A percentile compares a stretch with the other conserved stretches of the same genome.
Evolutionary conservation across 1,140 invertebrate species (phyloP).

Genomic region (Papilio helenus): DNA sequence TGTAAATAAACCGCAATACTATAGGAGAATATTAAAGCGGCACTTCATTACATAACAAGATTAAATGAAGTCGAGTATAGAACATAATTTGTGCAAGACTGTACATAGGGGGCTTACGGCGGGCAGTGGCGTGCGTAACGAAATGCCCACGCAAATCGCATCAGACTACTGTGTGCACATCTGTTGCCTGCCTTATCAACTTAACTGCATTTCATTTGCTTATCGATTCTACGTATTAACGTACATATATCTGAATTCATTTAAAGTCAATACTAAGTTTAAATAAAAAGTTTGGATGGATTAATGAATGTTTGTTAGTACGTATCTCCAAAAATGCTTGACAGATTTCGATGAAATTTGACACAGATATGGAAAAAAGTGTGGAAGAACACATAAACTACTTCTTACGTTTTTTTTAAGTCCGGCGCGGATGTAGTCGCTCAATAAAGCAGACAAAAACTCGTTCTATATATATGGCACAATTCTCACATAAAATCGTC

Average conservation of each 20-base stretch:
- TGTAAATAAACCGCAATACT: not conserved
- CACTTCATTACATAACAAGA: conserved; percentile 33
- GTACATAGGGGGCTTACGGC: conserved; percentile 51
- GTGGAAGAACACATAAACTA: no score
- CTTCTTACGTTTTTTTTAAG: no score
- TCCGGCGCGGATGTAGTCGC: no score
- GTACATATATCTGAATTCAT: not conserved
- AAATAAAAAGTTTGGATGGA: no score
- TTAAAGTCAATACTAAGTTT: no score
- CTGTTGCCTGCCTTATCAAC: conserved; percentile 54
- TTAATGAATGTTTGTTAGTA: no score
- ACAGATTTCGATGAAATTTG: no score
- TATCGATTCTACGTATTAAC: conserved; percentile 26
- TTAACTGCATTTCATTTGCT: conserved; percentile 41
- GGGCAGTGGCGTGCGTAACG: conserved; percentile 51
- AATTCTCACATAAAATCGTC: not conserved
- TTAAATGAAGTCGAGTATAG: conserved; percentile 33
- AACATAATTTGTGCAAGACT: conserved; percentile 36
- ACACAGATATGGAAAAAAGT: no score
- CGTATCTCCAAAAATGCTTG: no score
- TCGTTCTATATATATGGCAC: no score
- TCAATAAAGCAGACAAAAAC: no score
- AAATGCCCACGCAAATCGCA: conserved; percentile 59
- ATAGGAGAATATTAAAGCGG: not conserved
- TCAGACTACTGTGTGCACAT: conserved; percentile 52